A percentile compares a stretch with the other conserved stretches of the same genome.
These are phyloP conservation scores for Parazoanthus darwini DNA, from an alignment of 92 coral and sea anemone genomes.

Conservation along the genomic window DNA sequence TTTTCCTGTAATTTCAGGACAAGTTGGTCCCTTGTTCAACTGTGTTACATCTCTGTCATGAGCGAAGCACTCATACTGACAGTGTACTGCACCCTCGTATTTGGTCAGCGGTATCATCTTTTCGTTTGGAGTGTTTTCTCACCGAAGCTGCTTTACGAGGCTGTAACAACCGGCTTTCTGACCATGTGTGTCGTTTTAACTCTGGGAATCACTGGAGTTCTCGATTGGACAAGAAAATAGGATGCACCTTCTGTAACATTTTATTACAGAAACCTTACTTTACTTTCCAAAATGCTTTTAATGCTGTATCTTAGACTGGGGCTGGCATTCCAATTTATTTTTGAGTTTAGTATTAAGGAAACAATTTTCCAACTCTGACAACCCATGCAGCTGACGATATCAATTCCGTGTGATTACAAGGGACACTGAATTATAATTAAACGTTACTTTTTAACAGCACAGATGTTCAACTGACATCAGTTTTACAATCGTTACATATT, in stretches of 20 bases:
- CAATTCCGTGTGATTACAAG: too few species aligned
- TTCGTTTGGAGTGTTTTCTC: conserved; percentile 99
- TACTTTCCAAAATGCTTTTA: too few species aligned
- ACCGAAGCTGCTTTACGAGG: conserved; percentile 89
- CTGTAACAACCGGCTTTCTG: conserved; percentile 55
- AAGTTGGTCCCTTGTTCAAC: conserved; percentile 54
- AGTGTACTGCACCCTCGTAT: conserved; percentile 81
- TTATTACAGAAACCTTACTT: too few species aligned
- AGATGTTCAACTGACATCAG: too few species aligned
- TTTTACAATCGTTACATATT: background rate
- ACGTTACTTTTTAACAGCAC: background rate
- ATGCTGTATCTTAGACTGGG: too few species aligned
- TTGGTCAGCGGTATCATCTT: conserved; percentile 94
- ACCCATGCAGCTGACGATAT: too few species aligned
- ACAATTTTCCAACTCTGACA: too few species aligned
- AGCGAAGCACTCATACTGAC: conserved; percentile 73
- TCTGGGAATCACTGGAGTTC: conserved; percentile 14
- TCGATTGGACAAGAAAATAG: conserved; percentile 20
- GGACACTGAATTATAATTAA: background rate
- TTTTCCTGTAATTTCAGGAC: conserved; percentile 43
- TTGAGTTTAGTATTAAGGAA: too few species aligned
- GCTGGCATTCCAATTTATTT: too few species aligned
- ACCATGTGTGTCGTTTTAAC: conserved; percentile 25
- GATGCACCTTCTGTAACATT: too few species aligned
- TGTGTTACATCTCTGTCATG: conserved; percentile 72